Percentiles rank a stretch among this genome's conserved stretches.
Evolutionary conservation across 2,113 vertebrate species (phyloP).

Genomic region (Erythrocebus patas): DNA sequence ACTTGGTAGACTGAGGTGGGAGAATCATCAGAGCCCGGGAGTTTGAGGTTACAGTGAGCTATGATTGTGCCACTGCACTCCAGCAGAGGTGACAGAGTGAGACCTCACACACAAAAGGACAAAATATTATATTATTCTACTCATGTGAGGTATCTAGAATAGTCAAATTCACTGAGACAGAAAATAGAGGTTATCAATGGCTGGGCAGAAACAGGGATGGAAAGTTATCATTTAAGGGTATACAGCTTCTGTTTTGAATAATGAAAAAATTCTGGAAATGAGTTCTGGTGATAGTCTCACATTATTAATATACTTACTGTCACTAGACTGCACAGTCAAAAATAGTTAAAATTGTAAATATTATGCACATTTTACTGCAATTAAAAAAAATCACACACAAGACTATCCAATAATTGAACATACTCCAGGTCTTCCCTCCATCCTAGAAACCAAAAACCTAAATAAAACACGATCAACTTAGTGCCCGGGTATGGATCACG

Average conservation of each 20-base stretch:
- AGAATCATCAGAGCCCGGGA: too few species aligned
- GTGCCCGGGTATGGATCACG: too few species aligned
- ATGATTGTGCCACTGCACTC: too few species aligned
- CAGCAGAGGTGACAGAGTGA: too few species aligned
- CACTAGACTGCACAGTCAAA: background rate
- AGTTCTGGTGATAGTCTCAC: background rate
- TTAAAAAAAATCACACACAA: background rate
- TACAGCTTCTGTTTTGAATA: background rate
- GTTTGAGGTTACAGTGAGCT: too few species aligned
- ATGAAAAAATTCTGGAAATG: background rate
- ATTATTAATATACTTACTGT: background rate
- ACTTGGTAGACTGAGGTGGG: too few species aligned
- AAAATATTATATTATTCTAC: background rate
- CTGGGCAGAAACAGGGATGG: background rate
- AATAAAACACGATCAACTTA: background rate
- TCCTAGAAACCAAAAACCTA: background rate
- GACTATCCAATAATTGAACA: background rate
- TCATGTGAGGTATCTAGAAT: background rate
- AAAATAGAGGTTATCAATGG: background rate
- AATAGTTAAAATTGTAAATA: background rate
- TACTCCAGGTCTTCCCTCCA: background rate
- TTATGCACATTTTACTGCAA: background rate
- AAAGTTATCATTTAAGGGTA: background rate
- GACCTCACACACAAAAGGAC: background rate
- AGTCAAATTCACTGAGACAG: background rate